Evolutionary conservation across 2,888 invertebrate genomes (phyloP).

Genomic region (Cybosia mesomella): DNA sequence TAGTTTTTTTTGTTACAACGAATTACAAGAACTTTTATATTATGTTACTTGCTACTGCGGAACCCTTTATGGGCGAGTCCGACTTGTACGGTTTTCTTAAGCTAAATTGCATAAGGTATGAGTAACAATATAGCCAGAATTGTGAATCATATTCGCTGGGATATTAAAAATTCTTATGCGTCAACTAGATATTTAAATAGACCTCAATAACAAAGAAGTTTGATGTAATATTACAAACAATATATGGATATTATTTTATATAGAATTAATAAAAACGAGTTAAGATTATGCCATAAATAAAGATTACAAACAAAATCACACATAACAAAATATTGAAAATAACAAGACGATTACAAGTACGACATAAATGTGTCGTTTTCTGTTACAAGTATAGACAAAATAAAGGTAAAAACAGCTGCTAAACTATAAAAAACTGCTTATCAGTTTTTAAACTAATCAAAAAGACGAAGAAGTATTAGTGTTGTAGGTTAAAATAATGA

Average conservation of each 20-base stretch:
- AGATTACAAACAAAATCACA: constrained; percentile 25
- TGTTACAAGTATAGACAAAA: constrained; percentile 2
- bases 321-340: constrained; percentile 22
- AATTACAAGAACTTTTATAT: too few species aligned
- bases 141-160: constrained; percentile 37
- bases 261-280: neutral
- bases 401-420: neutral
- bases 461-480: constrained; percentile 5
- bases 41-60: too few species aligned
- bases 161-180: constrained; percentile 9
- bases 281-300: constrained; percentile 16
- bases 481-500: constrained; percentile 50
- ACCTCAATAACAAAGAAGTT: constrained; percentile 7
- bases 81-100: too few species aligned
- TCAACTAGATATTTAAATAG: constrained; percentile 13
- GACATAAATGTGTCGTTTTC: neutral
- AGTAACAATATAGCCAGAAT: constrained; percentile 40
- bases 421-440: neutral
- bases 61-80: too few species aligned
- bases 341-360: constrained; percentile 7
- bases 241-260: neutral
- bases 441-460: constrained; percentile 8
- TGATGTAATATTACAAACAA: neutral
- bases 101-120: constrained; percentile 45
- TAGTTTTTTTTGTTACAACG: too few species aligned